These are phyloP conservation scores for Venturia canescens DNA, from an alignment of 1,140 invertebrate species.

Conservation along the genomic window DNA sequence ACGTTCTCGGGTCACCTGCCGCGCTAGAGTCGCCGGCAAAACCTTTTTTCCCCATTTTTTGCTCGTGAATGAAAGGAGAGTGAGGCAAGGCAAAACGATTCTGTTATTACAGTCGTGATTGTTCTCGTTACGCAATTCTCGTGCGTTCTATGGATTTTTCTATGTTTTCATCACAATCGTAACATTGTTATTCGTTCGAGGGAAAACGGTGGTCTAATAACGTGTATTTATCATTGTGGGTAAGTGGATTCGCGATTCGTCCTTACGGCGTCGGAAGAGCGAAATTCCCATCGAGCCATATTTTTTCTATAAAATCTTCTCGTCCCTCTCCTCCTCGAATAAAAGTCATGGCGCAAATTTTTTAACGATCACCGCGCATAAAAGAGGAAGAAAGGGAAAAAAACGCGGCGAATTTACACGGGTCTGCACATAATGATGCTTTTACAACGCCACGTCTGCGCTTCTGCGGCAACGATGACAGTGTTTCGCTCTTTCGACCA, in stretches of 20 bases:
- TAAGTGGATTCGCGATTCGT: background rate
- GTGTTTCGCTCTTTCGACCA: background rate
- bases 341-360: background rate
- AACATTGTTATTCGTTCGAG: conserved; percentile 21
- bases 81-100: conserved; percentile 31
- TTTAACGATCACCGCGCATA: background rate
- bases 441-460: conserved; percentile 6
- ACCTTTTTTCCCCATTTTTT: background rate
- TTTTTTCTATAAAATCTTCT: conserved; percentile 7
- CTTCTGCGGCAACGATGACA: conserved; percentile 10
- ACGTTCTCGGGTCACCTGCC: background rate
- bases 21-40: background rate
- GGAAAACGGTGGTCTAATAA: background rate
- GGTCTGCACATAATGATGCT: background rate
- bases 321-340: background rate
- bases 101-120: conserved; percentile 48
- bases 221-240: background rate
- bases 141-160: conserved; percentile 18
- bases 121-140: conserved; percentile 31
- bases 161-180: conserved; percentile 26
- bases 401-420: background rate
- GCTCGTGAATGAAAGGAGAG: conserved; percentile 10
- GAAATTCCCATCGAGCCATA: background rate
- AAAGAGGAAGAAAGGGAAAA: background rate
- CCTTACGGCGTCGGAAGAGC: background rate